Percentiles rank a stretch among this genome's conserved stretches.
Evolutionary conservation across 2,797 vertebrate genomes (phyloP).

Genomic region (Chaetophractus vellerosus): DNA sequence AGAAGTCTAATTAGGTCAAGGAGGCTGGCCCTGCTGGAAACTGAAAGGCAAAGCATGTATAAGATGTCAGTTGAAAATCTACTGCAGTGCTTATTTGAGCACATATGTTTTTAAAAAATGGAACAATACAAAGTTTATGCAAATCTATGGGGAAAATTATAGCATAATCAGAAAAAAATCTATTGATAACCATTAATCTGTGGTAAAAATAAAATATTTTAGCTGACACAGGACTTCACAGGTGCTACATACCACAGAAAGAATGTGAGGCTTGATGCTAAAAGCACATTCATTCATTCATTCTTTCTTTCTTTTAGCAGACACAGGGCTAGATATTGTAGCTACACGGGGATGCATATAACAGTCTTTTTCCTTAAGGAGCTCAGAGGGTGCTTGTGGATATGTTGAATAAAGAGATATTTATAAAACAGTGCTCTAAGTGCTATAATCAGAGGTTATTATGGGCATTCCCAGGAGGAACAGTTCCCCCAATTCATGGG

Average conservation of each 20-base stretch:
- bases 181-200: not conserved
- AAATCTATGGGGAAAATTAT: constrained; percentile 5
- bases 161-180: constrained; percentile 41
- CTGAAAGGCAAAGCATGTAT: constrained; percentile 41
- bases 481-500: not conserved
- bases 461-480: not conserved
- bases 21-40: constrained; percentile 61
- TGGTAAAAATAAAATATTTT: constrained; percentile 8
- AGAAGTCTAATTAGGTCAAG: constrained; percentile 82
- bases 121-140: not conserved
- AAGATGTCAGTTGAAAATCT: constrained; percentile 55
- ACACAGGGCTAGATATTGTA: not conserved
- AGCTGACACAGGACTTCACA: not conserved
- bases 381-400: not conserved
- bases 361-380: constrained; percentile 32
- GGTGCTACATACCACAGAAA: not conserved
- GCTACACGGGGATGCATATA: not conserved
- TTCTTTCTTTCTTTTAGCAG: not conserved
- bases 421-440: not conserved
- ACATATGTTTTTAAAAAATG: not conserved
- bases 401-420: not conserved
- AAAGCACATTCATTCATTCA: not conserved
- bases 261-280: not conserved
- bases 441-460: not conserved
- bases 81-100: constrained; percentile 4